These are phyloP conservation scores for Phrynosoma blainvillii DNA, from an alignment of 2,113 vertebrate genomes.

Conservation along the genomic window DNA sequence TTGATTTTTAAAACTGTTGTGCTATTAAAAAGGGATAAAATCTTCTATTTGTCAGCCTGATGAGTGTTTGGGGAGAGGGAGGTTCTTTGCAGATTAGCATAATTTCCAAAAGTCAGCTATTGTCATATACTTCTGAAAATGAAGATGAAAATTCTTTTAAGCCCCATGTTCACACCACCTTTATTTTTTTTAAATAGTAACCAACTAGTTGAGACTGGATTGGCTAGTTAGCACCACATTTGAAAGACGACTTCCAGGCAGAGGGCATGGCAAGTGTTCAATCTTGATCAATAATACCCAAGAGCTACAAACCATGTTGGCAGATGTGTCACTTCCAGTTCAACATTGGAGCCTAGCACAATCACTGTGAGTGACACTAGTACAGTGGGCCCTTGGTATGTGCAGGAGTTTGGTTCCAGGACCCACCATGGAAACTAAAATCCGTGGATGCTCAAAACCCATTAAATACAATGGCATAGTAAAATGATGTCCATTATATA, in stretches of 20 bases:
- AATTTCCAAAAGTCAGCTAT: not conserved
- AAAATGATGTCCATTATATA: too few species aligned
- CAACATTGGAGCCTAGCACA: not conserved
- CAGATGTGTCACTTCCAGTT: not conserved
- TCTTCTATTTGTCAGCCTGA: constrained; percentile 35
- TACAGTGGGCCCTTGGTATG: too few species aligned
- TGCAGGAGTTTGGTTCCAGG: too few species aligned
- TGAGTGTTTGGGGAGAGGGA: constrained; percentile 2
- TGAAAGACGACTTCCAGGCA: not conserved
- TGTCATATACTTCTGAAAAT: not conserved
- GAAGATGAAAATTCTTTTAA: not conserved
- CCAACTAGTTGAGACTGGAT: not conserved
- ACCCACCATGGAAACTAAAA: too few species aligned
- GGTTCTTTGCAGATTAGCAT: not conserved
- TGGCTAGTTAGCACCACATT: not conserved
- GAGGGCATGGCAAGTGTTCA: not conserved
- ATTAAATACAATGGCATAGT: too few species aligned
- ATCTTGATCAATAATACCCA: not conserved
- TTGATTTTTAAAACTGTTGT: constrained; percentile 49
- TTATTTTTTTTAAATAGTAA: not conserved
- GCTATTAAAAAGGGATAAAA: constrained; percentile 56
- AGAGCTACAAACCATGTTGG: not conserved
- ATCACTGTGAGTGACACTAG: not conserved
- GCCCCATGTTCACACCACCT: not conserved
- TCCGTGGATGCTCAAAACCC: too few species aligned